Evolutionary conservation across 2,113 vertebrate species (phyloP).

Genomic region (Gambusia affinis): DNA sequence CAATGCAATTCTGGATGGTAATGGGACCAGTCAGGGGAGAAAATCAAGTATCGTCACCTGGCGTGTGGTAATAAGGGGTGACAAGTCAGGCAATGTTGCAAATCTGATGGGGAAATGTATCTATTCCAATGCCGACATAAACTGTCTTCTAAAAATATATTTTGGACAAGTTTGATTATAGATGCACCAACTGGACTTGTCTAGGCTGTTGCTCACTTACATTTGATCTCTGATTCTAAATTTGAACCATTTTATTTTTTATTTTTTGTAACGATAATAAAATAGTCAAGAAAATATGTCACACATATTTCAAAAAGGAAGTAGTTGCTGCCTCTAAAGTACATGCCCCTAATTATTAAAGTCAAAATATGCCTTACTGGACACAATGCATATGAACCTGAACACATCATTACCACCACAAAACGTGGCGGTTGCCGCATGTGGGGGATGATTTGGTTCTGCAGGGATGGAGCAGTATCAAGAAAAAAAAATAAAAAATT

Average conservation of each 20-base stretch:
- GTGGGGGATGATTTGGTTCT: no score
- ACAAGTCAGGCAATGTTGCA: background rate
- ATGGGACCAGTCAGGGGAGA: constrained; percentile 8
- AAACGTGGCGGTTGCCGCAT: background rate
- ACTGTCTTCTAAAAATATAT: background rate
- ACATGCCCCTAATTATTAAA: no score
- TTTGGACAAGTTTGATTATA: background rate
- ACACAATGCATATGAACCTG: background rate
- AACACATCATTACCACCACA: background rate
- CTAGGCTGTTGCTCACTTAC: background rate
- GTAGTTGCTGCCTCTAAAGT: background rate
- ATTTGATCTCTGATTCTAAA: no score
- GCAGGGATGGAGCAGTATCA: background rate
- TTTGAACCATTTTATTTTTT: background rate
- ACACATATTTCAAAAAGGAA: background rate
- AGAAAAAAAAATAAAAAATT: no score
- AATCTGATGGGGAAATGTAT: background rate
- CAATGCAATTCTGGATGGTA: constrained; percentile 14
- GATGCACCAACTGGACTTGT: background rate
- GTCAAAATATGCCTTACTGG: background rate
- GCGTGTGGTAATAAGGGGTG: constrained; percentile 20
- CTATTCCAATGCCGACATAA: background rate
- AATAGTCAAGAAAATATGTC: background rate
- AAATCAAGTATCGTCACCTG: background rate
- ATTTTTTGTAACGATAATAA: background rate